Evolutionary conservation across 2,888 invertebrate species (phyloP), one percentile per base, ranked within the genome.

Genomic region (Drosophila picticornis): DNA sequence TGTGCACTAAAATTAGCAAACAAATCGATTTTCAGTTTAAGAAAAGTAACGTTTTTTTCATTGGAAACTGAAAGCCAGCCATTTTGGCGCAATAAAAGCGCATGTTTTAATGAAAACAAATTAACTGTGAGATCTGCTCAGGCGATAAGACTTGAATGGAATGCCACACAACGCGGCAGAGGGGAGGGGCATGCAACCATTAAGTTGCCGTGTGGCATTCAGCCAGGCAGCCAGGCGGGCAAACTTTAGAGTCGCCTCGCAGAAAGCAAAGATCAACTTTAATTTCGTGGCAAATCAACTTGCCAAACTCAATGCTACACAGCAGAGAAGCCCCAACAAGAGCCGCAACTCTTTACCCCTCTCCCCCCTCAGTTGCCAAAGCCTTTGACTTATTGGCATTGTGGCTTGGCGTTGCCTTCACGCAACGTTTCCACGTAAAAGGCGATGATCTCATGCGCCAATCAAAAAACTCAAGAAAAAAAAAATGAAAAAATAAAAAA

Each of bases 271-370:
- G 86, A 88, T 90, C 90, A 78, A 83, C 90, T 86, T 79, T 88
- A 88, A 88, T 88, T 90, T 88, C 76, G 84, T 90, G 87, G 89
- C 90, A 88, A 90, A 90, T 90, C 87, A 87, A 88, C 78, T 88
- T 68, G 67, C 46, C 22, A 25, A 65, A 50, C 34, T 34, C 48
- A 48, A 27, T 38, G 55, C 36, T n/a, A 4, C 34, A 16, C 34
- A 19, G 10, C 40, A 4, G 40, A 11, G 22, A 11, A 11, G n/a
- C 11, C 13, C 19, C 62, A 40, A 13, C 46, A 50, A 46, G 46
- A 22, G 7, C 13, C 22, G 25, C 46, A 25, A 25, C 46, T 46
- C 25, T 22, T 43, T 43, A 2, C 38, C 38, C 29, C 7, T 13
- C 27, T 2, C 29, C 31, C 36, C 32, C n/a, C 19, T 13, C 25